A percentile compares a stretch with the other conserved stretches of the same genome.
Evolutionary conservation across 2,888 invertebrate species (phyloP).

Genomic region (Lysandra bellargus): DNA sequence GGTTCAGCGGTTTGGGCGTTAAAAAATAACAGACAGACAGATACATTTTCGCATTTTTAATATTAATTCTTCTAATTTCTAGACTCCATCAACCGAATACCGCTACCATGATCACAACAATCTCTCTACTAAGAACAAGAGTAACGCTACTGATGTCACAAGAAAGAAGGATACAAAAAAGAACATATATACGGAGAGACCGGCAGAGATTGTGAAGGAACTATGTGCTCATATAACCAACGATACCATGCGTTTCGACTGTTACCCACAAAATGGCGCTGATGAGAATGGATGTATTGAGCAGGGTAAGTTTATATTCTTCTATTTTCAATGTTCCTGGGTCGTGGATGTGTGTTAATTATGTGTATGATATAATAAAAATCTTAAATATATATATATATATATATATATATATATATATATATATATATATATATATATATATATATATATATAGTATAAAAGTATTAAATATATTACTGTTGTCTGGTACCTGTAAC

Average conservation of each 20-base stretch:
- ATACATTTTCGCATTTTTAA: background rate
- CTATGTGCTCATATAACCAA: conserved; percentile 72
- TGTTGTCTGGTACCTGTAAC: too few relatives aligned
- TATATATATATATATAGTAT: too few relatives aligned
- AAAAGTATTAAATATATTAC: too few relatives aligned
- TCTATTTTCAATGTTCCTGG: too few relatives aligned
- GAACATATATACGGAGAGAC: conserved; percentile 52
- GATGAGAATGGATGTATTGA: conserved; percentile 78
- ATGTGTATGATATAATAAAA: too few relatives aligned
- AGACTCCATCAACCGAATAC: conserved; percentile 52
- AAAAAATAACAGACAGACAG: too few relatives aligned
- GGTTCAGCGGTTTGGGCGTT: too few relatives aligned
- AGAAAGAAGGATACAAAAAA: conserved; percentile 52
- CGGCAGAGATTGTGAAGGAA: conserved; percentile 55
- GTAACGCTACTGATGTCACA: conserved; percentile 47
- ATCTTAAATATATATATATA: too few relatives aligned
- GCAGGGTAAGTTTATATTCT: conserved; percentile 64
- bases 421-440: too few relatives aligned
- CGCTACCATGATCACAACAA: conserved; percentile 78
- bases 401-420: too few relatives aligned
- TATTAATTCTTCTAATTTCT: conserved; percentile 29
- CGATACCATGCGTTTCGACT: conserved; percentile 82
- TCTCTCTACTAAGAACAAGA: conserved; percentile 71
- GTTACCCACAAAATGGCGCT: conserved; percentile 82
- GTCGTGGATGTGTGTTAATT: too few relatives aligned